Evolutionary conservation across 2,888 invertebrate genomes (phyloP).

Genomic region (Parnassius glacialis): DNA sequence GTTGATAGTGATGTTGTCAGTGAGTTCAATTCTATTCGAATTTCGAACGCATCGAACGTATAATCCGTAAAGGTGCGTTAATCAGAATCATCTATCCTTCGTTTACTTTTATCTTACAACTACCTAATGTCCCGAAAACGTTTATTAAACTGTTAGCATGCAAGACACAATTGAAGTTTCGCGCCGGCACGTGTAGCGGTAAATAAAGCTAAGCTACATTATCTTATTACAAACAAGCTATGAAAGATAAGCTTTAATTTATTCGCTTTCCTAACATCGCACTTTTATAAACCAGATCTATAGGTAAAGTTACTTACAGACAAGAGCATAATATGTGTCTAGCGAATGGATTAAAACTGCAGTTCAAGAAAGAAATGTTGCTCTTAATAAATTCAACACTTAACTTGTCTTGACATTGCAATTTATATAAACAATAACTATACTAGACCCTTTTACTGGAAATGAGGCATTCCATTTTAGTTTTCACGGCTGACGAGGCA

Average conservation of each 20-base stretch:
- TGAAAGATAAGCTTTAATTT: conserved; percentile 59
- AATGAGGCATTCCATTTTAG: too few species aligned
- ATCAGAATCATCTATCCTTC: conserved; percentile 1
- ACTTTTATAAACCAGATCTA: conserved; percentile 27
- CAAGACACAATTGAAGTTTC: conserved; percentile 27
- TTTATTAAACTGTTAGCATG: conserved; percentile 25
- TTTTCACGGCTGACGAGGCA: too few species aligned
- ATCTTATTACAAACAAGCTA: conserved; percentile 61
- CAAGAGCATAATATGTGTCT: background rate
- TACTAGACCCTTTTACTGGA: too few species aligned
- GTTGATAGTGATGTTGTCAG: too few species aligned
- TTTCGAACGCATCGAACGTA: too few species aligned
- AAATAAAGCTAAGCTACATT: conserved; percentile 51
- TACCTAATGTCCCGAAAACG: background rate
- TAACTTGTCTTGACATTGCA: too few species aligned
- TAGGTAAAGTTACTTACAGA: conserved; percentile 5
- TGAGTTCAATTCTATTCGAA: too few species aligned
- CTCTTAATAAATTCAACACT: too few species aligned
- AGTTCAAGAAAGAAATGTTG: too few species aligned
- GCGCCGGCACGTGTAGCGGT: conserved; percentile 31
- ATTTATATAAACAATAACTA: too few species aligned
- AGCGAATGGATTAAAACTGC: too few species aligned
- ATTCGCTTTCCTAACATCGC: conserved; percentile 40
- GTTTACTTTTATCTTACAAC: background rate
- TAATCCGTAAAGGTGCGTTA: too few species aligned